Conservation (phyloP, 2,888 invertebrate species). For the Clusia tigrina region DNA sequence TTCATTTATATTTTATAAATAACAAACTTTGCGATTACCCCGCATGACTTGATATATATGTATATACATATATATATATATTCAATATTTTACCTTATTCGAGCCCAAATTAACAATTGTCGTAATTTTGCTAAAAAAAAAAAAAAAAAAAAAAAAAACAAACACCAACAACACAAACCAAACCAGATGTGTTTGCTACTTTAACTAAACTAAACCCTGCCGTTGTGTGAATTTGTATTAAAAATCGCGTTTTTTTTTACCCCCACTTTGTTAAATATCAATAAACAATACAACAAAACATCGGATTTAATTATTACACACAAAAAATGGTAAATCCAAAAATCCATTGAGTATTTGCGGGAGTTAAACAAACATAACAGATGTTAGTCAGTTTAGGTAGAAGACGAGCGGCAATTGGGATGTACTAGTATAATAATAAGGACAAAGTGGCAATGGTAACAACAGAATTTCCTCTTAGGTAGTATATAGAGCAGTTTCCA, state of each 20-base stretch:
- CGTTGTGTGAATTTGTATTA: conserved; percentile 8
- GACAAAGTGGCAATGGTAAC: too few species aligned
- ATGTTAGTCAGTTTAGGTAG: too few species aligned
- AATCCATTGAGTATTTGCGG: too few species aligned
- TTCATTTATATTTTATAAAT: background rate
- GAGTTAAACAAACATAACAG: too few species aligned
- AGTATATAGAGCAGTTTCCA: too few species aligned
- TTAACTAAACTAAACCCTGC: conserved; percentile 1
- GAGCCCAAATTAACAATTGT: conserved; percentile 4
- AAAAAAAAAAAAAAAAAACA: background rate
- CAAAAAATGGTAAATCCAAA: background rate
- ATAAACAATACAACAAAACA: background rate
- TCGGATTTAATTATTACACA: background rate
- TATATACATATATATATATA: background rate
- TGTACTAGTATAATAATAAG: too few species aligned
- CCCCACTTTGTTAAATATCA: too few species aligned
- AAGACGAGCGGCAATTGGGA: too few species aligned
- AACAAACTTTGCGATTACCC: conserved; percentile 2
- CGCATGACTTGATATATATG: background rate
- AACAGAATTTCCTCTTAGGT: too few species aligned
- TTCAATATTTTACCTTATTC: background rate
- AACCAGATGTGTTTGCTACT: background rate
- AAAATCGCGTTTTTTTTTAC: background rate
- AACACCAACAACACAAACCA: background rate
- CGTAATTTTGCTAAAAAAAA: background rate